Evolutionary conservation across 1,140 invertebrate species (phyloP).

Genomic region (Antheraea mylitta): DNA sequence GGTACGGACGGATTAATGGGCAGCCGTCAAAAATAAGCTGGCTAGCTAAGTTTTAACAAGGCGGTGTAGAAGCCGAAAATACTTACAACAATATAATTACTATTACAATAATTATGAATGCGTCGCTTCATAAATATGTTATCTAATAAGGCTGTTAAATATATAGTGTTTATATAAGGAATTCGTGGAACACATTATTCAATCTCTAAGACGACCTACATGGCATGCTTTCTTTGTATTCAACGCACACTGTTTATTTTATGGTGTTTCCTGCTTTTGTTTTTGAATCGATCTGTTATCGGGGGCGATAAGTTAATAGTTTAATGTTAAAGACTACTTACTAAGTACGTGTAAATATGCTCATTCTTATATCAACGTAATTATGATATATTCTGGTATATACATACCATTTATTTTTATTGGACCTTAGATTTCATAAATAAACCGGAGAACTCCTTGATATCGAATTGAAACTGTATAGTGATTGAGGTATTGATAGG

Average conservation of each 20-base stretch:
- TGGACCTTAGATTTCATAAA: no score
- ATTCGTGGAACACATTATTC: not conserved
- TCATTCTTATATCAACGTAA: not conserved
- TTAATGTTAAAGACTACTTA: not conserved
- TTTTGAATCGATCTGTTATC: slow-evolving; percentile 5
- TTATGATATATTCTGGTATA: not conserved
- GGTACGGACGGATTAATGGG: no score
- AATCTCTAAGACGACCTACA: slow-evolving; percentile 7
- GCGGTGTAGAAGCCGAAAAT: no score
- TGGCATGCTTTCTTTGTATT: slow-evolving; percentile 24
- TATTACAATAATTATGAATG: not conserved
- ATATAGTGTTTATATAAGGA: not conserved
- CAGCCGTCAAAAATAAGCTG: no score
- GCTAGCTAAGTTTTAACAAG: no score
- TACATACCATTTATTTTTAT: no score
- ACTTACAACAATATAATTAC: not conserved
- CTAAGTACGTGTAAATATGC: no score
- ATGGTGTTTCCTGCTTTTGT: slow-evolving; percentile 27
- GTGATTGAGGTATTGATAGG: no score
- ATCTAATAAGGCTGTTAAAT: not conserved
- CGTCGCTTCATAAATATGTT: not conserved
- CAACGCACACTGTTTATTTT: slow-evolving; percentile 20
- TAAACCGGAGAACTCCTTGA: no score
- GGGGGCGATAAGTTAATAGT: not conserved
- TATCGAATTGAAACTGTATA: no score